phyloP scores from a whole-genome alignment of 2,113 vertebrate species.

The Clupea harengus region DNA sequence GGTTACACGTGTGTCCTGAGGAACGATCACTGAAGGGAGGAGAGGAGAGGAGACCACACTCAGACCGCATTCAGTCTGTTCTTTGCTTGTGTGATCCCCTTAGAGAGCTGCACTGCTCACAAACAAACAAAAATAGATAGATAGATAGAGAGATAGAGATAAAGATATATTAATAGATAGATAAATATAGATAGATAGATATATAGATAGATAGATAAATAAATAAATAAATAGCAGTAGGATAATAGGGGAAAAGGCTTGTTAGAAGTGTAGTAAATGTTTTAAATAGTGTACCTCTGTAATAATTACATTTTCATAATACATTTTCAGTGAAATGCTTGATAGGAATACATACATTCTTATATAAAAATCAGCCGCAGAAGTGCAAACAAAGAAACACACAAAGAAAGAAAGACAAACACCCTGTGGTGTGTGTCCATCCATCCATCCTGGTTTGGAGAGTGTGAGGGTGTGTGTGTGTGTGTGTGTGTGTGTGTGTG shows the following conservation, averaged over 20 bases:
- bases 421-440: neutral
- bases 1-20: slow-evolving; percentile 65
- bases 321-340: too few species aligned
- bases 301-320: too few species aligned
- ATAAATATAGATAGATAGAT: slow-evolving; percentile 28
- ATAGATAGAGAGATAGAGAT: neutral
- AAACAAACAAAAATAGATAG: neutral
- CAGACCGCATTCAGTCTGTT: neutral
- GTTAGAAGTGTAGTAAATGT: too few species aligned
- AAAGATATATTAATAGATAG: neutral
- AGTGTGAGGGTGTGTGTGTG: neutral
- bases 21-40: slow-evolving; percentile 33
- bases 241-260: too few species aligned
- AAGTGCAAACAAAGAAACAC: neutral
- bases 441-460: neutral
- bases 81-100: neutral
- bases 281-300: too few species aligned
- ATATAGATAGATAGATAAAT: neutral
- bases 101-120: neutral
- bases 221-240: neutral
- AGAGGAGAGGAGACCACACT: neutral
- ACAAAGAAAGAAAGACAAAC: neutral
- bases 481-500: neutral
- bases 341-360: too few species aligned
- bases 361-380: neutral